These are phyloP conservation scores for Peromyscus leucopus DNA, from an alignment of 2,113 vertebrate species.

Conservation along the genomic window DNA sequence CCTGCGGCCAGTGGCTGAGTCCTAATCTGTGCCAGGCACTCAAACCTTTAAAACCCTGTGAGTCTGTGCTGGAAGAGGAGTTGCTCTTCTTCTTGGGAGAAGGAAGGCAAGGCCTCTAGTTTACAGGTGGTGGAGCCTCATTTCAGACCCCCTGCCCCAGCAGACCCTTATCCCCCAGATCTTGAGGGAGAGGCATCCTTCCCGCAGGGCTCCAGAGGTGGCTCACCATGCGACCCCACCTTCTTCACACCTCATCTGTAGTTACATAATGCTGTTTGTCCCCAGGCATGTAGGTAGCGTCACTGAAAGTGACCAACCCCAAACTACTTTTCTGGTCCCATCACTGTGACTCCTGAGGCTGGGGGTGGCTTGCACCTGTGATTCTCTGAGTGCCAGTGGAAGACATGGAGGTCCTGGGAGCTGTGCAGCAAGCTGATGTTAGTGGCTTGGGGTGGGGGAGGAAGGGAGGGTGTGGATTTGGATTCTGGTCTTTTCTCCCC, in stretches of 20 bases:
- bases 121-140: neutral
- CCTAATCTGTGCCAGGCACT: neutral
- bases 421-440: too few relatives aligned
- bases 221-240: neutral
- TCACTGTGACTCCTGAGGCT: neutral
- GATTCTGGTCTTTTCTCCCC: neutral
- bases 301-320: neutral
- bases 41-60: neutral
- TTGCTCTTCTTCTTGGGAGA: neutral
- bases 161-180: fast-evolving
- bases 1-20: neutral
- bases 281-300: neutral
- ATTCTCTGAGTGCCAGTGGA: neutral
- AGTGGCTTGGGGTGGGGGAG: neutral
- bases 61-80: neutral
- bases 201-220: neutral
- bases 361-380: neutral
- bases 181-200: too few relatives aligned
- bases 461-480: neutral
- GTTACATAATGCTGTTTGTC: neutral
- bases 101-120: neutral
- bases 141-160: neutral
- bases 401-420: neutral
- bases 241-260: neutral
- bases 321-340: neutral